Evolutionary conservation across 1,140 invertebrate species (phyloP).

Genomic region (Luehdorfia chinensis): DNA sequence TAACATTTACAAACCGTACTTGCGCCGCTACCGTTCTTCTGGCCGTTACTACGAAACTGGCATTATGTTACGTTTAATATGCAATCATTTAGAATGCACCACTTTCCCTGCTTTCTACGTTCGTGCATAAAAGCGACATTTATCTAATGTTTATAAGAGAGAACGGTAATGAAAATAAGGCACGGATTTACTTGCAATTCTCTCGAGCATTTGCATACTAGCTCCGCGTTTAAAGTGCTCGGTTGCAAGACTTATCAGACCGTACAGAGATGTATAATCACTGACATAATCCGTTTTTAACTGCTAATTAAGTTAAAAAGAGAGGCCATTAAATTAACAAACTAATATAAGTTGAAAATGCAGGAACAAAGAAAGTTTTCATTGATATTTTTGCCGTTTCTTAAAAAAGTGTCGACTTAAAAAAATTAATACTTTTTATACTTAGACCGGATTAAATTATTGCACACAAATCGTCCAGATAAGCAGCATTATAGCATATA

Average conservation of each 20-base stretch:
- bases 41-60: background rate
- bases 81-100: constrained; percentile 3
- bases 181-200: background rate
- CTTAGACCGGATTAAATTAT: too few relatives aligned
- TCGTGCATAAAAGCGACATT: constrained; percentile 8
- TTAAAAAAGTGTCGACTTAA: too few relatives aligned
- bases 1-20: too few relatives aligned
- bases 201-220: constrained; percentile 7
- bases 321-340: too few relatives aligned
- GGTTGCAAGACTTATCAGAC: constrained; percentile 2
- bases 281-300: constrained; percentile 1
- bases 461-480: too few relatives aligned
- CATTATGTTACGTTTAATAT: background rate
- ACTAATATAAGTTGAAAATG: too few relatives aligned
- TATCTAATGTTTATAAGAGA: constrained; percentile 5
- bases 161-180: constrained; percentile 4
- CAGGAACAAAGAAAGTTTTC: too few relatives aligned
- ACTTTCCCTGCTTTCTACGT: constrained; percentile 14
- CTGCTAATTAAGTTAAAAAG: too few relatives aligned
- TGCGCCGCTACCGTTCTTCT: too few relatives aligned
- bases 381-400: too few relatives aligned
- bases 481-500: too few relatives aligned
- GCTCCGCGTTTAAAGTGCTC: background rate
- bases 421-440: too few relatives aligned
- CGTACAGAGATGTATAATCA: constrained; percentile 5